Base-by-base conservation (phyloP, 2,888 invertebrate genomes). In the Torymus aiolomorphi region DNA sequence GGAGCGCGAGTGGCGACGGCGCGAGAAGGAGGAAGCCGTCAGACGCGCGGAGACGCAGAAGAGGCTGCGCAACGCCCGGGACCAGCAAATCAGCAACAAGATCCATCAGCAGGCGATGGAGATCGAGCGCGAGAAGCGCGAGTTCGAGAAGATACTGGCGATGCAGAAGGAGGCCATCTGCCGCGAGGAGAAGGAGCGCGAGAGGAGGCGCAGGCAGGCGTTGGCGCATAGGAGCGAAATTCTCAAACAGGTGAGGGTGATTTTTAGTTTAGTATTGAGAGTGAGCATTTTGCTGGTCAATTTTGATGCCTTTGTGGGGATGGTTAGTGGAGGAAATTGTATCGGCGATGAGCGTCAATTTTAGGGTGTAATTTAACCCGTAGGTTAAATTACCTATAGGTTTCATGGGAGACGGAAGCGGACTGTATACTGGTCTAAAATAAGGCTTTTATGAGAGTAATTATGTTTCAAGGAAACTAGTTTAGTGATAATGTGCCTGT, bases 1-100 rank as follows among this genome's bases (percentile, higher is more conserved):
- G 24, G 95, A 95, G 87, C 91, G 94, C 13, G 93, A 94, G 84
- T 95, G 95, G 93, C 91, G 95, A 0, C 91, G 92, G 13, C 92
- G 92, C 79, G 95, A 95, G 88, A 91, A 93, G 51, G 92, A 92
- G 76, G 93, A 92, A 0, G 94, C 94, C 11, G 85, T 92, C 72
- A 93, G 92, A 85, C 91, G 92, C 82, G 91, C 92, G 83, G 91
- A 91, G 73, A 92, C 92, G 80, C 91, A 92, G 86, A 91, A 90
- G 82, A 88, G 90, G 51, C 86, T 94, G 78, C 92, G 92, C 78
- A 90, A 91, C 61, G 92, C 92, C 14, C 89, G 94, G 61, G 92
- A 92, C 1, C 90, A 92, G 14, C 94, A 94, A 91, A 92, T 93
- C 81, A 90, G 90, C 52, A 92, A 92, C 83, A 93, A 93, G 76